Evolutionary conservation across 1,140 invertebrate species (phyloP), one percentile per base, ranked within the genome.

Genomic region (Telenomus remus): DNA sequence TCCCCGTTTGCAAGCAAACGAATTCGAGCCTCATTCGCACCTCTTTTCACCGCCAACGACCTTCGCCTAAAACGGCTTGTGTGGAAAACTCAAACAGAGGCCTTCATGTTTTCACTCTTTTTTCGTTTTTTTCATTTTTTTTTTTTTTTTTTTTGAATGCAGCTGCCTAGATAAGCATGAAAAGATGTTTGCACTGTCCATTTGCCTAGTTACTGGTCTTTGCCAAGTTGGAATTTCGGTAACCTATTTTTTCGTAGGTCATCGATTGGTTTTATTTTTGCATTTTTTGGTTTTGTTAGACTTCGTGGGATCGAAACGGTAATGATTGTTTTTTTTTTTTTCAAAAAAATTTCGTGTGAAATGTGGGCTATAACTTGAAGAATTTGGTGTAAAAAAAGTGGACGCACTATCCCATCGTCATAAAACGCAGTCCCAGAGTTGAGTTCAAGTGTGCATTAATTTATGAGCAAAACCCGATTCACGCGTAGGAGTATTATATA

Each of bases 1-100:
- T 54, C 8, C 37, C 51, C 42, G 5, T 6, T 11, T 15, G 54
- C 12, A 13, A 46, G 19, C 19, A 27, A n/a, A 27, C 19, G 19
- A 27, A 27, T 27, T 46, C 19, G 42, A 27, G 54, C 42, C 43
- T 7, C 9, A 19, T 39, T 55, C 53, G 39, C 39, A 53, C 49
- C 49, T 51, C 48, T 27, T 27, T 27, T 27, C 19, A 27, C 19
- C 19, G 19, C 19, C 19, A 27, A 27, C 19, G 19, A 27, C 16
- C 16, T 11, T 19, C 54, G 15, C 27, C 37, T 27, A 57, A 47
- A 47, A 8, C 46, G 42, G 50, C 49, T 44, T 48, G 35, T 49
- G 59, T 49, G 59, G 59, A 63, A 63, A 60, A 60, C 46, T 60
- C 13, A 60, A 60, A 50, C 13, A 60, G 3, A 10, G n/a, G 49